phyloP scores from a whole-genome alignment of 2,888 invertebrate species.

The Drosophila lacicola region DNA sequence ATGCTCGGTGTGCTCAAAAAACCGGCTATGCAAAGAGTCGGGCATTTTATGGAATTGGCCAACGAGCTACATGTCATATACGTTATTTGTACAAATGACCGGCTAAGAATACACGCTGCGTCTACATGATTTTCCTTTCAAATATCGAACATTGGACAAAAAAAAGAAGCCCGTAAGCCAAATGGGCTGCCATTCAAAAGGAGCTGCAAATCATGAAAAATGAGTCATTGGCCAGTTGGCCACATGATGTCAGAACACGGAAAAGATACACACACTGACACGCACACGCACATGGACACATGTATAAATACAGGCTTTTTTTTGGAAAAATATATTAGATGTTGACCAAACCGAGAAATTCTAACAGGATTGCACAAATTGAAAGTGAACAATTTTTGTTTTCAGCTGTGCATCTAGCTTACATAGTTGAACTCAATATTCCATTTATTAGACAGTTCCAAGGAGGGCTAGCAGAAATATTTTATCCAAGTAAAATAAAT shows the following conservation, averaged over 20 bases:
- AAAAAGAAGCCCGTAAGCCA: conserved; percentile 28
- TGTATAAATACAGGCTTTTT: background rate
- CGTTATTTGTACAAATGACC: conserved; percentile 44
- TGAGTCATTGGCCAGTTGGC: conserved; percentile 57
- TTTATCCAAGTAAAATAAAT: background rate
- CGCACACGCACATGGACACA: background rate
- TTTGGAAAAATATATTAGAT: conserved; percentile 10
- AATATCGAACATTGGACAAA: conserved; percentile 32
- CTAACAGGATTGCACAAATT: conserved; percentile 19
- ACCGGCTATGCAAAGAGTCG: conserved; percentile 44
- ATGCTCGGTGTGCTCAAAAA: conserved; percentile 20
- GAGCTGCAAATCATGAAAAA: conserved; percentile 66
- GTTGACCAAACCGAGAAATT: conserved; percentile 3
- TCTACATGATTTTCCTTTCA: conserved; percentile 52
- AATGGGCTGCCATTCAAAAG: conserved; percentile 46
- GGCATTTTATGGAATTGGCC: conserved; percentile 51
- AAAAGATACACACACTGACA: conserved; percentile 5
- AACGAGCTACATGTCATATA: conserved; percentile 36
- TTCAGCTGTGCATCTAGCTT: conserved; percentile 14
- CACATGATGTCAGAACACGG: conserved; percentile 42
- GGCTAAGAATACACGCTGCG: conserved; percentile 32
- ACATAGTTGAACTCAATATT: conserved; percentile 1
- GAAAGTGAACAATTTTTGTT: conserved; percentile 30
- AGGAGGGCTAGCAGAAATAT: background rate
- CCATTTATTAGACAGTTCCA: conserved; percentile 4